A percentile compares a stretch with the other conserved stretches of the same genome.
Conservation (phyloP, 1,140 invertebrate species). For the Caerostris darwini region DNA sequence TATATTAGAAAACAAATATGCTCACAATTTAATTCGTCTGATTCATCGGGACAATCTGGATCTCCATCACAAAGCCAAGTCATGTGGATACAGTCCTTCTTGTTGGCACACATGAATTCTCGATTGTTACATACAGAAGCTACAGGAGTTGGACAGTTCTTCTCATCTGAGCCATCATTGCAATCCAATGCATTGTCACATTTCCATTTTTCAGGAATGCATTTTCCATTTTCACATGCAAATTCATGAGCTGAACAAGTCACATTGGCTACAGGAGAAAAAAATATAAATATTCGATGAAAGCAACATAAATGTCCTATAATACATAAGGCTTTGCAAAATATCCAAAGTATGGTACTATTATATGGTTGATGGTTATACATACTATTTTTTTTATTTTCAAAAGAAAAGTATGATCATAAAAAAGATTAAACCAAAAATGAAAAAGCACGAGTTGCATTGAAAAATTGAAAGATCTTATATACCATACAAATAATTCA, state of each 20-base stretch:
- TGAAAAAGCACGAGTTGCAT: too few species aligned
- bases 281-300: background rate
- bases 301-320: background rate
- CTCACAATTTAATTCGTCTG: constrained; percentile 80
- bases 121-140: constrained; percentile 48
- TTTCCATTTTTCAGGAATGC: constrained; percentile 83
- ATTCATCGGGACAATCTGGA: constrained; percentile 80
- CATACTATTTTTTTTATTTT: too few species aligned
- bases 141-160: constrained; percentile 84
- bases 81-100: constrained; percentile 80
- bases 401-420: too few species aligned
- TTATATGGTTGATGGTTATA: too few species aligned
- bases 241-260: constrained; percentile 87
- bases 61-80: constrained; percentile 82
- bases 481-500: too few species aligned
- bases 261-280: constrained; percentile 92
- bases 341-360: too few species aligned
- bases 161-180: constrained; percentile 79
- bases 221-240: constrained; percentile 82
- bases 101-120: constrained; percentile 80
- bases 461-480: too few species aligned
- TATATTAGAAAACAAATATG: constrained; percentile 5
- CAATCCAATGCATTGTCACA: constrained; percentile 79
- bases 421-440: too few species aligned
- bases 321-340: too few species aligned